These are phyloP conservation scores for Ectropis grisescens DNA, from an alignment of 1,140 invertebrate species.

Conservation along the genomic window DNA sequence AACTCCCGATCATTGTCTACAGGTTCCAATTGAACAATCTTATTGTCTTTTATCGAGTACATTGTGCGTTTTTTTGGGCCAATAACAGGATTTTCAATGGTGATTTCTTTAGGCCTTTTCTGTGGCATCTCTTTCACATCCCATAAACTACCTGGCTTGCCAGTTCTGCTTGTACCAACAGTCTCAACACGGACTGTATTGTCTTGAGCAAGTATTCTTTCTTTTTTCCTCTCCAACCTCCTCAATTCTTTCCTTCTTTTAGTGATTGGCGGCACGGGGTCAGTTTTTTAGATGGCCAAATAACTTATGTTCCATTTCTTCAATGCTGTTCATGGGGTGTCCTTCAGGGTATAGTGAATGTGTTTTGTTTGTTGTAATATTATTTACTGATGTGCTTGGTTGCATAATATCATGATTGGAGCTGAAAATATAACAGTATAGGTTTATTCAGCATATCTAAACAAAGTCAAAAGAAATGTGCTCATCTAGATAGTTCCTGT, in stretches of 20 bases:
- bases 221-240: constrained; percentile 41
- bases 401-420: no score
- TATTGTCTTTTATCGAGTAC: constrained; percentile 52
- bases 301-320: constrained; percentile 36
- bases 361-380: no score
- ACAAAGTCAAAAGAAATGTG: no score
- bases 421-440: no score
- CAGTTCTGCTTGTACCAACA: constrained; percentile 14
- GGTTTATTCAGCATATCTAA: no score
- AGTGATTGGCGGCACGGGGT: constrained; percentile 36
- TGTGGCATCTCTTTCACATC: constrained; percentile 33
- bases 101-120: constrained; percentile 5
- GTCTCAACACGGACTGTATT: no score
- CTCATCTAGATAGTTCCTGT: no score
- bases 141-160: constrained; percentile 41
- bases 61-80: constrained; percentile 38
- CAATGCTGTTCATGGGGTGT: constrained; percentile 51
- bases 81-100: constrained; percentile 12
- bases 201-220: constrained; percentile 28
- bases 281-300: constrained; percentile 38
- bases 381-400: no score
- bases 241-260: constrained; percentile 50
- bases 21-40: constrained; percentile 45
- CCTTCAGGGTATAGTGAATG: constrained; percentile 44
- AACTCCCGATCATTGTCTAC: constrained; percentile 23